phyloP scores from a whole-genome alignment of 1,140 invertebrate genomes.

The Hycleus cichorii region DNA sequence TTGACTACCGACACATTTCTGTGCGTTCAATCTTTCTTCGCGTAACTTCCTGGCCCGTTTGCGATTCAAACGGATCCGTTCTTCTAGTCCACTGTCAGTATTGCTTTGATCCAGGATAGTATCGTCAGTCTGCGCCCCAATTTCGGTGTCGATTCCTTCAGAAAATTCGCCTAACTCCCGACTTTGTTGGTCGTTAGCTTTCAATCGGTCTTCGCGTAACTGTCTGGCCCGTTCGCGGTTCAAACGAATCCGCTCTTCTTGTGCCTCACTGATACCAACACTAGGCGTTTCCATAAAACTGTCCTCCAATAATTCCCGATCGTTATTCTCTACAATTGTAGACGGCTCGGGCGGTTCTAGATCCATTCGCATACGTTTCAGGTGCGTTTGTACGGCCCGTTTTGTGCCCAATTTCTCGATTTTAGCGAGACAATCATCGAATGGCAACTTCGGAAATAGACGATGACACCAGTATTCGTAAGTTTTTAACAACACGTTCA shows the following conservation, averaged over 20 bases:
- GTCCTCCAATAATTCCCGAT: constrained; percentile 8
- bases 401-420: constrained; percentile 75
- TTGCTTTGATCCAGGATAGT: too few species aligned
- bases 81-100: constrained; percentile 25
- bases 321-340: not conserved
- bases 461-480: constrained; percentile 90
- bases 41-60: constrained; percentile 30
- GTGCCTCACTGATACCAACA: constrained; percentile 31
- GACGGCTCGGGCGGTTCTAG: constrained; percentile 20
- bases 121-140: too few species aligned
- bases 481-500: constrained; percentile 70
- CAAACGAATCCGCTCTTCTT: constrained; percentile 30
- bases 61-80: constrained; percentile 33
- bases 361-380: constrained; percentile 35
- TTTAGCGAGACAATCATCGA: constrained; percentile 76
- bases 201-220: constrained; percentile 29
- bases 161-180: too few species aligned
- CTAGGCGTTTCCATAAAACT: constrained; percentile 11
- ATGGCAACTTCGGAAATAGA: constrained; percentile 79
- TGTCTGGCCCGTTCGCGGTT: constrained; percentile 33
- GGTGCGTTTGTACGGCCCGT: constrained; percentile 48
- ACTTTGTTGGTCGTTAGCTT: not conserved
- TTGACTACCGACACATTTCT: too few species aligned
- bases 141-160: too few species aligned
- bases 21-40: not conserved